Evolutionary conservation across 1,140 invertebrate genomes (phyloP), one percentile per base, ranked within the genome.

Genomic region (Anoplolepis gracilipes): DNA sequence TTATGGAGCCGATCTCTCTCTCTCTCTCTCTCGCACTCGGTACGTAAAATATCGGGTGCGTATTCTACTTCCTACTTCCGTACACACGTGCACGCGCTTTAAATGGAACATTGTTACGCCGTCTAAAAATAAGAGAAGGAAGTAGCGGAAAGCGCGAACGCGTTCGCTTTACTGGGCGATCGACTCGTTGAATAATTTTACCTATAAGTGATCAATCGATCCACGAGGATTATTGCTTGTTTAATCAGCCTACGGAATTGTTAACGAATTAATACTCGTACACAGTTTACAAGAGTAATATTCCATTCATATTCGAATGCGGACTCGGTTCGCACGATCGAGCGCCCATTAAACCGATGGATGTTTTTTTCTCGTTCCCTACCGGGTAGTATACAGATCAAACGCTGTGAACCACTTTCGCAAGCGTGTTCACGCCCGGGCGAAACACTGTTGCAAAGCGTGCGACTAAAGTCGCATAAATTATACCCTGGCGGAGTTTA

Each of bases 331-430:
- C 65, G 78, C 65, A 81, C 78, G 78, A 36, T 30, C 53, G 53
- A 59, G 77, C 33, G 78, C 67, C 16, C 13, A 82, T 82, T 82
- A 82, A 82, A 53, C 46, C 42, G 53, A 39, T 25, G 53, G 67
- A 53, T 28, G 77, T 59, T 82, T 82, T 81, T 82, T 59, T 82
- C 25, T 59, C 78, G 67, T 55, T 82, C 72, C 67, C 67, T 82
- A 73, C 67, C 78, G 67, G 67, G 67, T 82, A 82, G 67, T 82
- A 82, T 73, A 82, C 78, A 82, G 73, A 82, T 82, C 78, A 82
- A 82, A 67, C 78, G 33, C 33, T 22, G 7, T 81, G 78, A 82
- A 82, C 78, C 67, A 82, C 78, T 82, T 82, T 82, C 78, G 78
- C 78, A 36, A 42, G 65, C 53, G 67, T 82, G 67, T 42, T 42